phyloP scores from a whole-genome alignment of 2,888 invertebrate species.

The Neoaliturus tenellus region DNA sequence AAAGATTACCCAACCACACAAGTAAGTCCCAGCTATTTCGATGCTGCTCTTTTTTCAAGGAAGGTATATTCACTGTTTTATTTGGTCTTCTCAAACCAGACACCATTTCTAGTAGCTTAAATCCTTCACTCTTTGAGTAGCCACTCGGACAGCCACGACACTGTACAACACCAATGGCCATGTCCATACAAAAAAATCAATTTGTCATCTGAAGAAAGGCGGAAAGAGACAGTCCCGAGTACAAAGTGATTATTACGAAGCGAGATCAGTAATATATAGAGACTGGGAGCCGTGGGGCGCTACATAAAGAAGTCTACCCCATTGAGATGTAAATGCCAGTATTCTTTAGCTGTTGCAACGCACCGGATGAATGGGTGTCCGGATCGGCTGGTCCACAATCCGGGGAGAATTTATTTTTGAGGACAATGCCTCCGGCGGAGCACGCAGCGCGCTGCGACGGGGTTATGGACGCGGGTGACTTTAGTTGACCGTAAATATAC shows the following conservation, averaged over 20 bases:
- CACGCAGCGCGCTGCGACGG: not conserved
- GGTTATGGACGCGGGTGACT: not conserved
- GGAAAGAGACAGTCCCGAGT: conserved; percentile 50
- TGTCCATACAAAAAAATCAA: conserved; percentile 48
- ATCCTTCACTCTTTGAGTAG: not conserved
- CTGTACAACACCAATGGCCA: conserved; percentile 23
- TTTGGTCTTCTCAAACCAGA: too few relatives aligned
- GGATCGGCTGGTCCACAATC: conserved; percentile 43
- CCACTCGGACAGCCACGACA: not conserved
- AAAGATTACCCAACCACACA: too few relatives aligned
- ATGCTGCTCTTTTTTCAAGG: too few relatives aligned
- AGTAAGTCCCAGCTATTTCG: too few relatives aligned
- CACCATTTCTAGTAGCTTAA: too few relatives aligned
- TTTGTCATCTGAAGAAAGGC: conserved; percentile 50
- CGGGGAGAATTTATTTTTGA: conserved; percentile 52
- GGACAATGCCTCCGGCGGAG: conserved; percentile 14
- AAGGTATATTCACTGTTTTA: too few relatives aligned
- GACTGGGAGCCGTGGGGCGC: conserved; percentile 46
- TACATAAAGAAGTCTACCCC: conserved; percentile 55
- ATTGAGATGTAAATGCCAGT: conserved; percentile 57
- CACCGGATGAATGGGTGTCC: conserved; percentile 51
- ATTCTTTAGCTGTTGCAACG: conserved; percentile 58
- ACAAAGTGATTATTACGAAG: conserved; percentile 50
- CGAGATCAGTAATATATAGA: conserved; percentile 50
- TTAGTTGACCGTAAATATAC: conserved; percentile 5